phyloP scores from a whole-genome alignment of 2,888 invertebrate species.

The Phanerotoma sp. region DNA sequence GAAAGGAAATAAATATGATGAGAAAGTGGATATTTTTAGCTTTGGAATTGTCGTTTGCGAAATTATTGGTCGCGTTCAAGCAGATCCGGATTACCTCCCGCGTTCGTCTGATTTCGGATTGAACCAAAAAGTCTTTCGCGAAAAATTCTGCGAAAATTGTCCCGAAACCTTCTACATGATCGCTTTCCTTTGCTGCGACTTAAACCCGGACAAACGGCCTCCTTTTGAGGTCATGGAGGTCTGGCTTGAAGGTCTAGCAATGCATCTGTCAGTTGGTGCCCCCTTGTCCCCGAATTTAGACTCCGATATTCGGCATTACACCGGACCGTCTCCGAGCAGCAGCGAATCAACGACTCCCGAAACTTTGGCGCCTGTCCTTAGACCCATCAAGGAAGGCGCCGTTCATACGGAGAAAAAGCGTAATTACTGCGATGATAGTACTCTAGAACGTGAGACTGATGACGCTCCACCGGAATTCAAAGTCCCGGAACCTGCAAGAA shows the following conservation, averaged over 20 bases:
- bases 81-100: conserved; percentile 92
- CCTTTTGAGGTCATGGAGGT: conserved; percentile 86
- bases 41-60: conserved; percentile 95
- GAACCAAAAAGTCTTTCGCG: conserved; percentile 81
- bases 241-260: conserved; percentile 81
- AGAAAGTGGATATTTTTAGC: conserved; percentile 94
- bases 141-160: conserved; percentile 81
- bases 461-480: conserved; percentile 30
- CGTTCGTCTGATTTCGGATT: conserved; percentile 90
- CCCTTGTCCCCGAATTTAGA: conserved; percentile 69
- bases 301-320: conserved; percentile 75
- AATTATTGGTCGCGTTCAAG: conserved; percentile 93
- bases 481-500: conserved; percentile 37
- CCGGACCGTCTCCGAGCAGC: conserved; percentile 62
- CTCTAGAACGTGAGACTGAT: conserved; percentile 49
- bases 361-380: conserved; percentile 60
- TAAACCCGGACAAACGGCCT: conserved; percentile 89
- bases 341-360: conserved; percentile 66
- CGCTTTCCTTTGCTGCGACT: conserved; percentile 86
- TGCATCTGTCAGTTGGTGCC: conserved; percentile 69
- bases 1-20: conserved; percentile 94
- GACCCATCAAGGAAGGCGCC: conserved; percentile 62
- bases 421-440: conserved; percentile 49
- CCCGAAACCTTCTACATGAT: conserved; percentile 86
- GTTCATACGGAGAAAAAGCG: conserved; percentile 52